Percentiles rank a stretch among this genome's conserved stretches.
These are phyloP conservation scores for Okapia johnstoni DNA, from an alignment of 2,113 vertebrate genomes.

Conservation along the genomic window DNA sequence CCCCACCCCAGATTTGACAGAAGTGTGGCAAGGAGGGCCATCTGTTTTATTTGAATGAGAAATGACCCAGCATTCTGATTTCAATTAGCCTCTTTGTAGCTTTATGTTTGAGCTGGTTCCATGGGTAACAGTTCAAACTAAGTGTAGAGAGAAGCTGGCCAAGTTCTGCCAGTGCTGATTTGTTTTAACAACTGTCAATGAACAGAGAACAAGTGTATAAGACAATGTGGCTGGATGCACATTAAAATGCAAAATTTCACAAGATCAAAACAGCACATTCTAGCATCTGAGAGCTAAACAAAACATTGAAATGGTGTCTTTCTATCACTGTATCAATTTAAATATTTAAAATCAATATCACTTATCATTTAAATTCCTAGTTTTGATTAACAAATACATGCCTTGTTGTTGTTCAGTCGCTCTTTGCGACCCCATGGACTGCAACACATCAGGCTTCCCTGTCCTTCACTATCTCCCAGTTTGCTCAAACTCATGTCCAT, in stretches of 20 bases:
- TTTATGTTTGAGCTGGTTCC: slow-evolving; percentile 50
- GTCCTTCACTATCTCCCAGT: neutral
- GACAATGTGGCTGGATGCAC: neutral
- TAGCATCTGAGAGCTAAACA: slow-evolving; percentile 18
- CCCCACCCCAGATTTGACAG: slow-evolving; percentile 26
- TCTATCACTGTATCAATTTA: neutral
- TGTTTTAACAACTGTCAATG: slow-evolving; percentile 48
- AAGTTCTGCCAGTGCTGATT: slow-evolving; percentile 44
- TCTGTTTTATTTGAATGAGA: slow-evolving; percentile 66
- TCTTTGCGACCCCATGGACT: neutral
- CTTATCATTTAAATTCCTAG: neutral
- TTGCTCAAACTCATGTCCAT: neutral
- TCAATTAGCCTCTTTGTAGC: slow-evolving; percentile 73
- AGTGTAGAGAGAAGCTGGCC: slow-evolving; percentile 44
- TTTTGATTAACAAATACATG: neutral
- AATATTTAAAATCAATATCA: neutral
- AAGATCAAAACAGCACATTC: neutral
- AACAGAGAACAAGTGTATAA: slow-evolving; percentile 4
- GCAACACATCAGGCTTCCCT: neutral
- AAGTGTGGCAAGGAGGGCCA: slow-evolving; percentile 56
- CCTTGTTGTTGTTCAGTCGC: neutral
- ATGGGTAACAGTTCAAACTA: slow-evolving; percentile 31
- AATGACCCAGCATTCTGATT: slow-evolving; percentile 66
- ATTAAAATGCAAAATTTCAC: neutral
- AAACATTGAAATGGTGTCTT: neutral